Evolutionary conservation across 2,888 invertebrate species (phyloP), one percentile per base, ranked within the genome.

Genomic region (Vesta saturnalis): DNA sequence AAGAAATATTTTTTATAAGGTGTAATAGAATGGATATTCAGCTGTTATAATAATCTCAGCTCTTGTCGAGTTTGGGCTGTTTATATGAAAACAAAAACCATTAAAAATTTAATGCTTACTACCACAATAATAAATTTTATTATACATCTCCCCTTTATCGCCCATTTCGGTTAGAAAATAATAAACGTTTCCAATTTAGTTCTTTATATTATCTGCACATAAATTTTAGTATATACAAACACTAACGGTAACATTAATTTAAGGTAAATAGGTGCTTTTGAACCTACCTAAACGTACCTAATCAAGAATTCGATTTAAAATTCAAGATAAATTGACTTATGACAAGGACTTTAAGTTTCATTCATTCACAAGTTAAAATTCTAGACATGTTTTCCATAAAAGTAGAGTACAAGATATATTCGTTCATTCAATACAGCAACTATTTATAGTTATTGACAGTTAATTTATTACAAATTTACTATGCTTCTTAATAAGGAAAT

Each of bases 91-190:
- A 39, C n/a, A 39, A 39, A 15, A 16, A 22, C 22, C 23, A 30
- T 30, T 56, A 56, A 56, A 56, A 30, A 14, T 56, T 56, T 15
- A 30, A 56, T 23, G 15, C 22, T 56, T 16, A 30, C 35, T 21
- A 22, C 18, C 16, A 59, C 43, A 39, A 21, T 43, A 59, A 59
- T 59, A 59, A 59, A 59, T 59, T 59, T 59, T 43, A 46, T 59
- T 46, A 10, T 21, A 21, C 43, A 43, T 59, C 43, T 43, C 43
- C 8, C 16, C 43, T 59, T 59, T 46, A 59, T 59, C 39, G 46
- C 19, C 43, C 59, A 39, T 59, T 59, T 21, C 15, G 21, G 21
- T 39, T 15, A 43, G 19, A 59, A 35, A 35, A 35, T 57, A 57
- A 57, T 14, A 57, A 22, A 30, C 35, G 6, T 35, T 30, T 35